A percentile compares a stretch with the other conserved stretches of the same genome.
phyloP scores from a whole-genome alignment of 2,113 vertebrate genomes.

The Leptodactylus fuscus region DNA sequence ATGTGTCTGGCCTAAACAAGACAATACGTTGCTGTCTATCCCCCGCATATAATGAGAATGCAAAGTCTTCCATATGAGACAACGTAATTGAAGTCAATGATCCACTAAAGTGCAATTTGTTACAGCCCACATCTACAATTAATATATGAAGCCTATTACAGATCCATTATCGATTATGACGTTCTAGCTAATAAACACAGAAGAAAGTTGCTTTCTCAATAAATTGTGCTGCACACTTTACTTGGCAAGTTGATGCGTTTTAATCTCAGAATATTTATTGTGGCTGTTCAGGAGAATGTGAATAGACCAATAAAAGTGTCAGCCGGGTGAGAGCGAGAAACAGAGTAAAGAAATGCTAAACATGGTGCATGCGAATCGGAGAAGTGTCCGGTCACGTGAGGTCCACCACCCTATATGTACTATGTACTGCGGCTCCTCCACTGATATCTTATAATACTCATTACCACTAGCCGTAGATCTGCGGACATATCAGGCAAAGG shows the following conservation, averaged over 20 bases:
- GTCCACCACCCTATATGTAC: too few species aligned
- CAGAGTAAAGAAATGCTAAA: background rate
- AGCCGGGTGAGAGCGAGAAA: slow-evolving; percentile 3
- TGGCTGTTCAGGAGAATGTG: slow-evolving; percentile 39
- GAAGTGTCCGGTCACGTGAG: too few species aligned
- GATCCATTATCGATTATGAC: slow-evolving; percentile 52
- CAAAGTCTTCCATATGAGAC: slow-evolving; percentile 26
- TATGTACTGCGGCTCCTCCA: too few species aligned
- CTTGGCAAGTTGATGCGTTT: slow-evolving; percentile 52
- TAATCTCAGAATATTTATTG: slow-evolving; percentile 49
- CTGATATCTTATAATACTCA: background rate
- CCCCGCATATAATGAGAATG: slow-evolving; percentile 6
- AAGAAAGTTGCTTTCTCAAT: slow-evolving; percentile 39
- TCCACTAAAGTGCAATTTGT: slow-evolving; percentile 48
- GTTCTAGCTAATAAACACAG: slow-evolving; percentile 27
- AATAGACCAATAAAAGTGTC: slow-evolving; percentile 50
- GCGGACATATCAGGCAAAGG: background rate
- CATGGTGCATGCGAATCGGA: background rate
- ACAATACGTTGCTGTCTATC: background rate
- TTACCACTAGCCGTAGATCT: background rate
- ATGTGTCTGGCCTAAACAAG: background rate
- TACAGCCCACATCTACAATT: slow-evolving; percentile 43
- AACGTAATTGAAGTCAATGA: slow-evolving; percentile 47
- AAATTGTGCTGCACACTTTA: slow-evolving; percentile 11
- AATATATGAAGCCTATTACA: slow-evolving; percentile 37